Evolutionary conservation across 2,888 invertebrate genomes (phyloP).

Genomic region (Macropis europaea): DNA sequence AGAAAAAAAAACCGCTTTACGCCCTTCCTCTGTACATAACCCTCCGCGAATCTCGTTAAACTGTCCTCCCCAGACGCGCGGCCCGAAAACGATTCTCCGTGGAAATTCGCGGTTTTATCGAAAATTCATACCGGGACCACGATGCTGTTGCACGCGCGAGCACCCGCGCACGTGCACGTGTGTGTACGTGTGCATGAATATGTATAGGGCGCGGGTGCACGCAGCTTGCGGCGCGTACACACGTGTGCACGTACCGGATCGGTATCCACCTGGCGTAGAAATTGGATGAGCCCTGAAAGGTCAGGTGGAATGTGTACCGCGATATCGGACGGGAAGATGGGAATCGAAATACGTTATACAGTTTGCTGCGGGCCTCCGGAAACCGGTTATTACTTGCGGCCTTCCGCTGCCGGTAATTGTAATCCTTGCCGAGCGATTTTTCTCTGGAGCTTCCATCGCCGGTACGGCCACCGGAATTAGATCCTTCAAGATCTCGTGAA

Average conservation of each 20-base stretch:
- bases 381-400: conserved; percentile 19
- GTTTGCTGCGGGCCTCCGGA: not conserved
- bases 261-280: conserved; percentile 41
- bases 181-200: conserved; percentile 16
- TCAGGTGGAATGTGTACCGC: conserved; percentile 27
- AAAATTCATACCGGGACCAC: conserved; percentile 57
- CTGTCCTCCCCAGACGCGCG: conserved; percentile 60
- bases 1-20: conserved; percentile 43
- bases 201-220: not conserved
- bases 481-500: too few species aligned
- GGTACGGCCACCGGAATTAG: too few species aligned
- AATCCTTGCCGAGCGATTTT: too few species aligned
- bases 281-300: conserved; percentile 57
- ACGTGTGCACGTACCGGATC: not conserved
- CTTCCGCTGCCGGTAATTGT: conserved; percentile 9
- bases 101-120: conserved; percentile 67
- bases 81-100: conserved; percentile 50
- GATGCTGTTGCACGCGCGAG: too few species aligned
- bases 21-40: conserved; percentile 18
- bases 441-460: too few species aligned
- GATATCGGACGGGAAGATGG: conserved; percentile 34
- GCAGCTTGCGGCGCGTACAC: too few species aligned
- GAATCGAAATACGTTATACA: conserved; percentile 26
- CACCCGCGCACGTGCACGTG: not conserved
- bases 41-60: conserved; percentile 62